phyloP scores from a whole-genome alignment of 2,888 invertebrate species.

The Nomada fucata region DNA sequence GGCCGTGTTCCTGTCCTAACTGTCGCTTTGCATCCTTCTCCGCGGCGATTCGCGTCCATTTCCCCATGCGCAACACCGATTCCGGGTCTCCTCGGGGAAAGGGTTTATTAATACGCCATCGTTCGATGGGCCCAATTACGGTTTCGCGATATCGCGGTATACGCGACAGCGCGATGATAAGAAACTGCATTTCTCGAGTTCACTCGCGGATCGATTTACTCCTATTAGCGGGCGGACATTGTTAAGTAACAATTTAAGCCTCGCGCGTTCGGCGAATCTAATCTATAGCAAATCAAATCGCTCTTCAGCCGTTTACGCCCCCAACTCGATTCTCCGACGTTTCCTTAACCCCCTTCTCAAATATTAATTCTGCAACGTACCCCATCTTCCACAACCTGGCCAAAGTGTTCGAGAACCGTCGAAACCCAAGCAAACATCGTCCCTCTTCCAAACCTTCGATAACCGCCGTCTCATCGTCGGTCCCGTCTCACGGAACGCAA shows the following conservation, averaged over 20 bases:
- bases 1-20: constrained; percentile 65
- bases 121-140: constrained; percentile 16
- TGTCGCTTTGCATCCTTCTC: constrained; percentile 66
- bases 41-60: constrained; percentile 55
- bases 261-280: background rate
- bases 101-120: constrained; percentile 55
- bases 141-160: constrained; percentile 23
- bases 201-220: background rate
- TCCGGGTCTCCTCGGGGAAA: constrained; percentile 33
- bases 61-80: constrained; percentile 28
- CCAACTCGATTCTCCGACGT: background rate
- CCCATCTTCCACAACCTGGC: background rate
- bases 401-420: constrained; percentile 7
- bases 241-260: background rate
- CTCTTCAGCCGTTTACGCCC: background rate
- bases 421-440: constrained; percentile 31
- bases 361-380: constrained; percentile 11
- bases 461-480: background rate
- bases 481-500: background rate
- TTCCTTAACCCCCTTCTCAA: constrained; percentile 17
- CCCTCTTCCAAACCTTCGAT: background rate
- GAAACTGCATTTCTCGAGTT: constrained; percentile 34
- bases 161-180: constrained; percentile 30
- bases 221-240: constrained; percentile 31
- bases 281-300: background rate